Percentiles rank a stretch among this genome's conserved stretches.
phyloP scores from a whole-genome alignment of 2,113 vertebrate genomes.

The Otolemur garnettii region DNA sequence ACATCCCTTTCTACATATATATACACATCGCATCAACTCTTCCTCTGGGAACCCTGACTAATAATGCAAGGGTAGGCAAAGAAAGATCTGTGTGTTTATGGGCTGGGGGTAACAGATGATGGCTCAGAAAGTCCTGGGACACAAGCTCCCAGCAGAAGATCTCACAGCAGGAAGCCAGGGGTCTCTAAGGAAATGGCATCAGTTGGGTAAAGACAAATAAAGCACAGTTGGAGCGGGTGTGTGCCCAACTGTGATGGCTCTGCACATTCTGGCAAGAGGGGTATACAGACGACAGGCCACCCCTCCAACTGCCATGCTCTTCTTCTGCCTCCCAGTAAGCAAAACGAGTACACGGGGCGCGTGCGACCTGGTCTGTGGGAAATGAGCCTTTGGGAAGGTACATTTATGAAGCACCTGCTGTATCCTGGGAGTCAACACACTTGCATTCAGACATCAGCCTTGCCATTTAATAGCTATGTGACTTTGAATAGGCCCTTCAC shows the following conservation, averaged over 20 bases:
- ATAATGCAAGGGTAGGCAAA: not conserved
- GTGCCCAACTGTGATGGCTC: accelerated
- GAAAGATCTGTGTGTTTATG: not conserved
- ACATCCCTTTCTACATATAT: not conserved
- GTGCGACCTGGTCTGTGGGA: accelerated
- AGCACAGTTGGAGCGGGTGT: accelerated
- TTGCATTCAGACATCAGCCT: not conserved
- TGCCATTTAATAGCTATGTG: accelerated
- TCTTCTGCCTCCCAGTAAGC: accelerated
- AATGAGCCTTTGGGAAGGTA: accelerated
- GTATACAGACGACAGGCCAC: not conserved
- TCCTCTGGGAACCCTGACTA: not conserved
- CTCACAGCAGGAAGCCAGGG: accelerated
- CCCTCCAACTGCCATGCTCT: not conserved
- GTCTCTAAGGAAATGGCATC: accelerated
- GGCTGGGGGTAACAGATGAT: accelerated
- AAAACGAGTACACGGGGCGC: accelerated
- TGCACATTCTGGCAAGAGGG: accelerated
- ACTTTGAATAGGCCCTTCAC: not conserved
- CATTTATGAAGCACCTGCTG: accelerated
- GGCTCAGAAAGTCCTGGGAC: not conserved
- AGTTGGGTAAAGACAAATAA: accelerated
- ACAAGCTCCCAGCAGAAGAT: not conserved
- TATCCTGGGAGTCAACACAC: accelerated
- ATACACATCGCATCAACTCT: accelerated